Base-by-base conservation (phyloP, 2,113 vertebrate species). In the Prochilodus magdalenae region DNA sequence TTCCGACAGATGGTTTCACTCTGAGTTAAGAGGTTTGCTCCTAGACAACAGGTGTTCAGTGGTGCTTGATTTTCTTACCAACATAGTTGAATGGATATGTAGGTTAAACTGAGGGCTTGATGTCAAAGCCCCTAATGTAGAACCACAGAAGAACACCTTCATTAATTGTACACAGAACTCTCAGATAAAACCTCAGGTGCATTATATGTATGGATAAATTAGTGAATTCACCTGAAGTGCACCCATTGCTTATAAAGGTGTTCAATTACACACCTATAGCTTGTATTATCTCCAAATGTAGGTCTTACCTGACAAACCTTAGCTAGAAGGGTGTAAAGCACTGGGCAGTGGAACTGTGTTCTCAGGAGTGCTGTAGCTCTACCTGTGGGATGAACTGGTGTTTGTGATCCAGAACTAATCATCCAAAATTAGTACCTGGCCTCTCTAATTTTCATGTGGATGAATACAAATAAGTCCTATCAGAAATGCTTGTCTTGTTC, bases 1-100 rank as follows among this genome's bases (percentile, higher is more conserved):
- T 27, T 59, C 30, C 26, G 33, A 72, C 80, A 85, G 86, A 77
- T 84, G 81, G 81, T 71, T 33, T 26, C 5, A 81, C 77, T 84
- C 57, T 26, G 81, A 36, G 57, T 82, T 86, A 75, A 84, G 60
- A 53, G 81, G 77, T 80, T 77, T 81, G 59, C 49, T 33, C 75
- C 16, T 66, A 72, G 83, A 79, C n/a, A 22, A 18, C 85, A 81
- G 85, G 71, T 81, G 81, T 65, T 65, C 27, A 27, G 18, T 49
- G 69, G 72, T 83, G 5, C 65, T 67, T 70, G 29, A 82, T 69
- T 78, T 62, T 11, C 63, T 63, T 16, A 74, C 20, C 0, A 24
- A 22, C 33, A 18, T 29, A 57, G 33, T n/a, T 67, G 53, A 67
- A 29, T 26, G 13, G 26, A 15, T 18, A 13, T 55, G 57, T 15